Base-by-base conservation (phyloP, 1,140 invertebrate species). In the Ectropis grisescens region DNA sequence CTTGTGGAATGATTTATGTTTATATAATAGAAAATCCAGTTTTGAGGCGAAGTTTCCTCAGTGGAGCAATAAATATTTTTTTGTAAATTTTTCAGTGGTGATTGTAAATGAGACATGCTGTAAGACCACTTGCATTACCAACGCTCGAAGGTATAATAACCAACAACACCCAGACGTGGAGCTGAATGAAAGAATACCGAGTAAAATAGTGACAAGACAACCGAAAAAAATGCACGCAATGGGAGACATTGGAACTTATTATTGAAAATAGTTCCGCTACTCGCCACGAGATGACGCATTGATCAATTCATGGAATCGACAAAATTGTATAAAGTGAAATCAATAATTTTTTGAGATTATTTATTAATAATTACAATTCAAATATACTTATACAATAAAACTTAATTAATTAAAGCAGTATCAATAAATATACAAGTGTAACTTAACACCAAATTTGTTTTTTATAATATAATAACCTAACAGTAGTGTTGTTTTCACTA, bases 41-140 rank as follows among this genome's bases (percentile, higher is more conserved):
- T n/a, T n/a, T n/a, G n/a, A n/a, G n/a, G n/a, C n/a, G n/a, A n/a
- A n/a, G n/a, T n/a, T n/a, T n/a, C n/a, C n/a, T n/a, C n/a, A n/a
- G n/a, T n/a, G n/a, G n/a, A n/a, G n/a, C n/a, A n/a, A n/a, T n/a
- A n/a, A n/a, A n/a, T n/a, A n/a, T n/a, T n/a, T n/a, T n/a, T n/a
- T n/a, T n/a, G n/a, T n/a, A n/a, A n/a, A n/a, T n/a, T n/a, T 60
- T 62, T 19, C 41, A 78, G 72, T 78, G 38, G 34, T 74, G 1
- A 51, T 72, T 6, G 37, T 78, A 22, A 78, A 74, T 9, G 65
- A 72, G 45, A 55, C 59, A 0, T 78, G 62, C 32, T 78, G 72
- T 38, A 68, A 74, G 40, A 14, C 59, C 3, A 22, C 25, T 1
- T 72, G 69, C 11, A 12, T 78, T 24, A 57, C 59, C 6, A 62